phyloP scores from a whole-genome alignment of 2,888 invertebrate species.

The Peribatodes rhomboidaria region DNA sequence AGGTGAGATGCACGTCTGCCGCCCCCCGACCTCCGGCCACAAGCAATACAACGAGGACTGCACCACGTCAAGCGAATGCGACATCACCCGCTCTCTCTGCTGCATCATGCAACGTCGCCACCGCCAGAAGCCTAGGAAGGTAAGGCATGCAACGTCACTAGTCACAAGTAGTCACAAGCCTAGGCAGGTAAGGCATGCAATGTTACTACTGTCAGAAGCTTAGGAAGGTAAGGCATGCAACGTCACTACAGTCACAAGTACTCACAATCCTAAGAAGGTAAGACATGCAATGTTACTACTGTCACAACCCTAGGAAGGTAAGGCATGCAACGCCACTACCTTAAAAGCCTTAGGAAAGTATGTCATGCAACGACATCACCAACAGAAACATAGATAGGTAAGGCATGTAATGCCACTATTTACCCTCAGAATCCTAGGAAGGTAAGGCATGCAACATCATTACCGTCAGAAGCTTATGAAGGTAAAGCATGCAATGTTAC shows the following conservation, averaged over 20 bases:
- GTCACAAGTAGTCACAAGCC: not conserved
- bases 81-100: conserved; percentile 94
- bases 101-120: conserved; percentile 95
- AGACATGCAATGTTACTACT: conserved; percentile 93
- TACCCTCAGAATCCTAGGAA: not conserved
- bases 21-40: conserved; percentile 91
- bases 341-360: not conserved
- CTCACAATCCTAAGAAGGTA: not conserved
- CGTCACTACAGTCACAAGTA: not conserved
- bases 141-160: conserved; percentile 58
- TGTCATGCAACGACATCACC: conserved; percentile 93
- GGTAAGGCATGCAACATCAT: conserved; percentile 92
- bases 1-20: conserved; percentile 91
- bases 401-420: conserved; percentile 17
- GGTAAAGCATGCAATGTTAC: conserved; percentile 89
- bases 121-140: conserved; percentile 94
- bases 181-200: conserved; percentile 88
- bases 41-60: conserved; percentile 96
- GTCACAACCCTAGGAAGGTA: conserved; percentile 94
- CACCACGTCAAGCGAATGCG: conserved; percentile 93
- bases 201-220: conserved; percentile 94
- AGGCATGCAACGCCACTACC: conserved; percentile 12
- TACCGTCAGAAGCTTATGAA: conserved; percentile 94
- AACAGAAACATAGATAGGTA: conserved; percentile 94
- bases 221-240: conserved; percentile 88